Evolutionary conservation across 2,113 vertebrate genomes (phyloP).

Genomic region (Athene cunicularia): DNA sequence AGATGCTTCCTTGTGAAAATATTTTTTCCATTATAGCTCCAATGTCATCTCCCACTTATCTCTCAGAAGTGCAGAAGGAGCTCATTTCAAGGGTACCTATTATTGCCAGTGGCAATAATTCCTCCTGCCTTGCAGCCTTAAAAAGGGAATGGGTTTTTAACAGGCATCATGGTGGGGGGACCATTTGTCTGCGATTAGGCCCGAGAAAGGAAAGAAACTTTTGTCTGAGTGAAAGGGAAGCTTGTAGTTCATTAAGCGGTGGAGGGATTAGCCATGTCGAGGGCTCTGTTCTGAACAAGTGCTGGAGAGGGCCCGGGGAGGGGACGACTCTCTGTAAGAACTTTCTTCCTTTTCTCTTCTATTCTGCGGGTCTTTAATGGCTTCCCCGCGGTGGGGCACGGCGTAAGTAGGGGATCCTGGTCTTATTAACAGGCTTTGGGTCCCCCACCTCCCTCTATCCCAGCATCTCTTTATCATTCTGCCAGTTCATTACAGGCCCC

Average conservation of each 20-base stretch:
- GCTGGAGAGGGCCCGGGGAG: conserved; percentile 56
- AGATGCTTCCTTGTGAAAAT: conserved; percentile 60
- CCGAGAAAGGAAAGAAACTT: conserved; percentile 76
- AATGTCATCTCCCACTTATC: conserved; percentile 62
- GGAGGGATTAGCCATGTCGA: conserved; percentile 83
- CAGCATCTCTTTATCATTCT: conserved; percentile 75
- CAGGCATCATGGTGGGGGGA: conserved; percentile 67
- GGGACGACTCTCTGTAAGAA: conserved; percentile 61
- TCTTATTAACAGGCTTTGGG: conserved; percentile 82
- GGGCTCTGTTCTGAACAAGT: conserved; percentile 79
- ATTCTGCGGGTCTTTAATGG: conserved; percentile 75
- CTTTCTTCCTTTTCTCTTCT: conserved; percentile 69
- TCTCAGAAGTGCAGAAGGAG: conserved; percentile 61
- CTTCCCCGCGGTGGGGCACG: conserved; percentile 73
- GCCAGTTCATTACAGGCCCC: conserved; percentile 72
- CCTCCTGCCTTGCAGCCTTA: conserved; percentile 39
- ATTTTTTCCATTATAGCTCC: conserved; percentile 59
- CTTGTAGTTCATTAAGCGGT: conserved; percentile 88
- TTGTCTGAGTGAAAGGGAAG: conserved; percentile 85
- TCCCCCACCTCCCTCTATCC: conserved; percentile 31
- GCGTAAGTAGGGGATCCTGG: conserved; percentile 80
- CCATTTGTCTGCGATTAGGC: conserved; percentile 82
- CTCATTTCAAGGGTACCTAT: conserved; percentile 63
- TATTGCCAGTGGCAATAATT: conserved; percentile 54
- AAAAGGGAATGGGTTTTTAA: conserved; percentile 72